Base-by-base conservation (phyloP, 2,888 invertebrate species). In the Nymphalis urticae region DNA sequence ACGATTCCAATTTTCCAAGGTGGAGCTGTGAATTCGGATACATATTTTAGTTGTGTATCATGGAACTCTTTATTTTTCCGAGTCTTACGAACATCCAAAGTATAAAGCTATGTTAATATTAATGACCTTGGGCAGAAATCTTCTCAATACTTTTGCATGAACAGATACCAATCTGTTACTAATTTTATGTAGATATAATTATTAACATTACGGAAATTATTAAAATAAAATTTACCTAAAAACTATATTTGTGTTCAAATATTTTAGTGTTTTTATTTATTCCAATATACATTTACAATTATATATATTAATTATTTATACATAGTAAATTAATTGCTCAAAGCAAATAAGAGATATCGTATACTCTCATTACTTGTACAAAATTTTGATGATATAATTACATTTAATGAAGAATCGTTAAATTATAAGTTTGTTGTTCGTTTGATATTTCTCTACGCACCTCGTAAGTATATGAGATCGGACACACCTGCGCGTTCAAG, bases 321-420 rank as follows among this genome's bases (percentile, higher is more conserved):
- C 61, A 64, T 53, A 42, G 64, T 64, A 27, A 48, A 70, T 59
- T 65, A 62, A 48, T 70, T 70, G 70, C 72, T 72, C 70, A 68
- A 72, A 72, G 67, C 70, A 68, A 66, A 47, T 64, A 58, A 67
- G 59, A 59, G 48, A 51, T 64, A 47, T 63, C 51, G 53, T 65
- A 42, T 70, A 68, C 64, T 63, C 24, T 65, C 62, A 71, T 68
- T 62, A 70, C 54, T 68, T 70, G 72, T 72, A 72, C 72, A 70
- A 66, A 68, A 32, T 53, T 70, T 70, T 67, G 59, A 51, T 61
- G 47, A 61, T 63, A 59, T 53, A 68, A 59, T 56, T 65, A 69
- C 27, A 56, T 42, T 48, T 66, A 32, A 62, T 48, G 63, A 47
- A 48, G 24, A 13, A 65, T 60, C 50, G 58, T 70, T 54, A 66